Percentiles rank a stretch among this genome's conserved stretches.
These are phyloP conservation scores for Laticauda laticaudata DNA, from an alignment of 2,113 vertebrate genomes.

Conservation along the genomic window DNA sequence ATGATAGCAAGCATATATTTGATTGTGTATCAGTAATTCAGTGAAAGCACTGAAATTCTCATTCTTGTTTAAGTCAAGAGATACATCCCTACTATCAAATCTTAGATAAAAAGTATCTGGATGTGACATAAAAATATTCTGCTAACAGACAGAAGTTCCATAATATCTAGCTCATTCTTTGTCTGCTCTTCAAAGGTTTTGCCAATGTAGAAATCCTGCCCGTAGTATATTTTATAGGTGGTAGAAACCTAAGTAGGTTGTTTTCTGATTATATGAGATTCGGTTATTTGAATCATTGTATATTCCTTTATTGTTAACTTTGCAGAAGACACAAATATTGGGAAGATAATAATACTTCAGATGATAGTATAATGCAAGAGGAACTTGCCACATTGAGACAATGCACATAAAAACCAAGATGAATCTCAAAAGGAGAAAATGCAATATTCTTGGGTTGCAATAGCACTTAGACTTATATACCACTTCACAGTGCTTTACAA, in stretches of 20 bases:
- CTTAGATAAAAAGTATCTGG: not conserved
- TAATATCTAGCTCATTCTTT: no score
- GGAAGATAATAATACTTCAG: not conserved
- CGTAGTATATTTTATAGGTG: not conserved
- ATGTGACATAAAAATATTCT: not conserved
- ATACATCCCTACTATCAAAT: not conserved
- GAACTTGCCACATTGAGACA: not conserved
- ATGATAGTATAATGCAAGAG: not conserved
- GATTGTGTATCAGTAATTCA: not conserved
- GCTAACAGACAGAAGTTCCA: not conserved
- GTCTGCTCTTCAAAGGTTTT: not conserved
- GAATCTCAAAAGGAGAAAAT: not conserved
- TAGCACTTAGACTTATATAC: no score
- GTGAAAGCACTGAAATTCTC: not conserved
- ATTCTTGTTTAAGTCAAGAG: not conserved
- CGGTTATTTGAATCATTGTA: not conserved
- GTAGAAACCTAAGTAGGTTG: not conserved
- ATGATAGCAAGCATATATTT: not conserved
- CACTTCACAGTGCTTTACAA: no score
- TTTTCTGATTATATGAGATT: not conserved
- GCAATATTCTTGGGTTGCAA: not conserved
- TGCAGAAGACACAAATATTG: not conserved
- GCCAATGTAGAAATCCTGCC: not conserved
- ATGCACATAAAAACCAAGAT: not conserved
- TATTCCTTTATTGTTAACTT: not conserved